Evolutionary conservation across 2,797 vertebrate genomes (phyloP).

Genomic region (Syngnathus rostellatus): DNA sequence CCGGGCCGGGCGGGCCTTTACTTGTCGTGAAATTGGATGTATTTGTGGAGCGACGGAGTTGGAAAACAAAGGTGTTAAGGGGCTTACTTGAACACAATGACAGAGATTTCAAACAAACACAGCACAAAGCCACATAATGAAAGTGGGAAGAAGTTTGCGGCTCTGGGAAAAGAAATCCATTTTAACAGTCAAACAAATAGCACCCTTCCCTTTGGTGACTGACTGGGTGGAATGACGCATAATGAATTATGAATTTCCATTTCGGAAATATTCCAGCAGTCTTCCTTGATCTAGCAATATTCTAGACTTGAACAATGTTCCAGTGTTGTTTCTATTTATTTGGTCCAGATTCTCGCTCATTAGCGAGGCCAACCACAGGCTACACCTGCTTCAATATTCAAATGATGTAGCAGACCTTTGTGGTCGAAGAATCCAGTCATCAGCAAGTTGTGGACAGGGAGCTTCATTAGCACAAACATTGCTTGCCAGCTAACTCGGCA

Average conservation of each 20-base stretch:
- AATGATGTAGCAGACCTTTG: constrained; percentile 44
- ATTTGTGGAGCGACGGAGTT: neutral
- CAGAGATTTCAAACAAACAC: constrained; percentile 7
- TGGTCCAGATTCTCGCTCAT: neutral
- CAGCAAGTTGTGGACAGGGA: constrained; percentile 64
- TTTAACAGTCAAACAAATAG: constrained; percentile 4
- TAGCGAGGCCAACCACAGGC: constrained; percentile 20
- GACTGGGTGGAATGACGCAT: neutral
- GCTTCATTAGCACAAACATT: constrained; percentile 62
- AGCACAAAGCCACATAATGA: constrained; percentile 9
- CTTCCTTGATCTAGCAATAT: too few species aligned
- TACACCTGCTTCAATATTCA: constrained; percentile 48
- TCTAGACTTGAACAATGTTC: too few species aligned
- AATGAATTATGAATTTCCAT: neutral
- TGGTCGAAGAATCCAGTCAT: constrained; percentile 56
- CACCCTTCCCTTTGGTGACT: constrained; percentile 1
- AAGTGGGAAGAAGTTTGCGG: neutral
- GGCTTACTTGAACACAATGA: constrained; percentile 18
- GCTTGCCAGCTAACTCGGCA: constrained; percentile 59
- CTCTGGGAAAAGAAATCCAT: neutral
- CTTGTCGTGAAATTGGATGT: neutral
- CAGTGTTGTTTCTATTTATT: too few species aligned
- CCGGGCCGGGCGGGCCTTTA: constrained; percentile 2
- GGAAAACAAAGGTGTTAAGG: constrained; percentile 18
- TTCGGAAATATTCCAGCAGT: too few species aligned